These are phyloP conservation scores for Sisor rabdophorus DNA, from an alignment of 2,113 vertebrate species.

Conservation along the genomic window DNA sequence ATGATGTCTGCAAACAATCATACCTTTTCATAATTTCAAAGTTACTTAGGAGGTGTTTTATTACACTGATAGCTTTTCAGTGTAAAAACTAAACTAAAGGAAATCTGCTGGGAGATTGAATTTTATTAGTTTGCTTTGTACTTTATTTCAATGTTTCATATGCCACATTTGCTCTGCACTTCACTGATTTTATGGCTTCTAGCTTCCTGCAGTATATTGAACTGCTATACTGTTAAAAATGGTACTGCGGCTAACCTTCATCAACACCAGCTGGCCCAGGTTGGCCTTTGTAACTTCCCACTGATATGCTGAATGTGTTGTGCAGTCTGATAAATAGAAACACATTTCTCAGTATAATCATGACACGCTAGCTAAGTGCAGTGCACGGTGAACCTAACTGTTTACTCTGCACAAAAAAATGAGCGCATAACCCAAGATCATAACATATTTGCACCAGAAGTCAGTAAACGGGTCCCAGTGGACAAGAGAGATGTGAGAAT, in stretches of 20 bases:
- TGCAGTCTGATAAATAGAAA: conserved; percentile 39
- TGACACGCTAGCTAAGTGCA: conserved; percentile 23
- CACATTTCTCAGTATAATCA: conserved; percentile 46
- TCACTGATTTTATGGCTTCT: conserved; percentile 47
- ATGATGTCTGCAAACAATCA: conserved; percentile 11
- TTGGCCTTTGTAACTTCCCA: conserved; percentile 46
- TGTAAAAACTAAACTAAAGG: conserved; percentile 18
- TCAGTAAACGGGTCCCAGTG: conserved; percentile 32
- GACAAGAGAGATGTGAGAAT: conserved; percentile 22
- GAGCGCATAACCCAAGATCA: conserved; percentile 13
- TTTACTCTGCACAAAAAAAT: not conserved
- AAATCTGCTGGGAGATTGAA: conserved; percentile 32
- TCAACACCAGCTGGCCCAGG: conserved; percentile 32
- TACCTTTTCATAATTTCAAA: conserved; percentile 11
- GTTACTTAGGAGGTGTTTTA: conserved; percentile 33
- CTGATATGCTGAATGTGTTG: conserved; percentile 35
- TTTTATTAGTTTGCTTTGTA: conserved; percentile 47
- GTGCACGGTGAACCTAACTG: conserved; percentile 33
- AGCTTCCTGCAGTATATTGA: conserved; percentile 32
- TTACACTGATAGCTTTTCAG: conserved; percentile 28
- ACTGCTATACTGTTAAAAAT: conserved; percentile 37
- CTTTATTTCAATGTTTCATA: conserved; percentile 43
- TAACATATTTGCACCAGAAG: conserved; percentile 28
- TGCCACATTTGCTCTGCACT: conserved; percentile 37
- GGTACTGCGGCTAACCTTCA: conserved; percentile 33